Evolutionary conservation across 2,888 invertebrate genomes (phyloP).

Genomic region (Microctonus aethiopoides): DNA sequence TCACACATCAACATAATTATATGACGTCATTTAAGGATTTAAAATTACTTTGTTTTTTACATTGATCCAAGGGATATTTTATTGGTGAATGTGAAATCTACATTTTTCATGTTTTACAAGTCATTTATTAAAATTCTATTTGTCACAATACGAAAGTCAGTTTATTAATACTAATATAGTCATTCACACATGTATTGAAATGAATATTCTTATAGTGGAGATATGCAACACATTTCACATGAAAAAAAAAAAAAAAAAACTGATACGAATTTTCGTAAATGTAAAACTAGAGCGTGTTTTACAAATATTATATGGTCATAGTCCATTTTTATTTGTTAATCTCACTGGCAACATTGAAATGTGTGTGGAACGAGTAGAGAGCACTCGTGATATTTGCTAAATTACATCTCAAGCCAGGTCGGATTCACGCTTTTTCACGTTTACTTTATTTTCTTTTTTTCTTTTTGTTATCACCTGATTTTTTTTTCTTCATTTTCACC

Average conservation of each 20-base stretch:
- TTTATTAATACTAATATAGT: not conserved
- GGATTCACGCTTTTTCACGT: slow-evolving; percentile 1
- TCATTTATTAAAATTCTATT: not conserved
- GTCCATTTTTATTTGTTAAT: slow-evolving; percentile 23
- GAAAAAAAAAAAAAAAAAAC: too few relatives aligned
- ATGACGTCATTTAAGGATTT: not conserved
- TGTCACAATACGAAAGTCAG: not conserved
- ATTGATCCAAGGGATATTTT: not conserved
- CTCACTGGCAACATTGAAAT: not conserved
- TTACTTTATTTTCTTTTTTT: not conserved
- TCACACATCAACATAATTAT: not conserved
- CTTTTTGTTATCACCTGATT: slow-evolving; percentile 1
- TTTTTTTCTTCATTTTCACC: not conserved
- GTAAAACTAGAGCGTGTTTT: not conserved
- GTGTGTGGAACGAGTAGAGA: not conserved
- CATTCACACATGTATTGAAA: not conserved
- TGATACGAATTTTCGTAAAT: slow-evolving; percentile 4
- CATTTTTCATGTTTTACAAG: not conserved
- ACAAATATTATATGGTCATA: slow-evolving; percentile 7
- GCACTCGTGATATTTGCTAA: not conserved
- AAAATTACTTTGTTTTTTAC: not conserved
- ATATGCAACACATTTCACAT: not conserved
- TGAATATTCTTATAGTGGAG: not conserved
- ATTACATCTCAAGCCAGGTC: slow-evolving; percentile 8
- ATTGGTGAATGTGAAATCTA: not conserved